phyloP scores from a whole-genome alignment of 2,888 invertebrate species.

The Ophion ellenae region DNA sequence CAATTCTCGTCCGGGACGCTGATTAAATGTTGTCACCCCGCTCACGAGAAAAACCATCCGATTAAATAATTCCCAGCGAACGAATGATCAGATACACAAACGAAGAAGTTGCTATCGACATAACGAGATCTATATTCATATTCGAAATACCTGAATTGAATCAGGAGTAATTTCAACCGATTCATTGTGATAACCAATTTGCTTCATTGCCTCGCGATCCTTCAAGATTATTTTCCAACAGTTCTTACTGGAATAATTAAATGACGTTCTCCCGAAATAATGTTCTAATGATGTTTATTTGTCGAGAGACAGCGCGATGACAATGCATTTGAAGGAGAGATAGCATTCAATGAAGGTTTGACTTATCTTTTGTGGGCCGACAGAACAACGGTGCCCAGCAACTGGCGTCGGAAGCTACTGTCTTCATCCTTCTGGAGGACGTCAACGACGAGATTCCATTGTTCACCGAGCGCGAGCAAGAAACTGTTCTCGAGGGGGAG shows the following conservation, averaged over 20 bases:
- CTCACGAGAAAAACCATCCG: too few relatives aligned
- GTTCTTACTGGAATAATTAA: neutral
- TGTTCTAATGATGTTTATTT: neutral
- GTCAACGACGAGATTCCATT: constrained; percentile 98
- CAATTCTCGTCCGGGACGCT: too few relatives aligned
- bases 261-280: neutral
- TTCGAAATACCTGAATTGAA: too few relatives aligned
- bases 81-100: too few relatives aligned
- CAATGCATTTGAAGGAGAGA: constrained; percentile 12
- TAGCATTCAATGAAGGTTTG: constrained; percentile 27
- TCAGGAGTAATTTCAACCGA: too few relatives aligned
- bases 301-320: neutral
- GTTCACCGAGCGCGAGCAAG: constrained; percentile 97
- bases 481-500: constrained; percentile 97
- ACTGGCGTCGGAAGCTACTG: constrained; percentile 96
- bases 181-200: too few relatives aligned
- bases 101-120: too few relatives aligned
- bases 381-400: constrained; percentile 98
- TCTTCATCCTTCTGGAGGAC: constrained; percentile 96
- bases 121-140: too few relatives aligned
- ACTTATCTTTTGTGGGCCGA: constrained; percentile 30
- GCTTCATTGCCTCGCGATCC: neutral
- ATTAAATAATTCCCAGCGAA: too few relatives aligned
- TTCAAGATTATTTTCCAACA: neutral
- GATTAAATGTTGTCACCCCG: too few relatives aligned